A percentile compares a stretch with the other conserved stretches of the same genome.
Evolutionary conservation across 2,797 vertebrate species (phyloP).

Genomic region (Vespertilio murinus): DNA sequence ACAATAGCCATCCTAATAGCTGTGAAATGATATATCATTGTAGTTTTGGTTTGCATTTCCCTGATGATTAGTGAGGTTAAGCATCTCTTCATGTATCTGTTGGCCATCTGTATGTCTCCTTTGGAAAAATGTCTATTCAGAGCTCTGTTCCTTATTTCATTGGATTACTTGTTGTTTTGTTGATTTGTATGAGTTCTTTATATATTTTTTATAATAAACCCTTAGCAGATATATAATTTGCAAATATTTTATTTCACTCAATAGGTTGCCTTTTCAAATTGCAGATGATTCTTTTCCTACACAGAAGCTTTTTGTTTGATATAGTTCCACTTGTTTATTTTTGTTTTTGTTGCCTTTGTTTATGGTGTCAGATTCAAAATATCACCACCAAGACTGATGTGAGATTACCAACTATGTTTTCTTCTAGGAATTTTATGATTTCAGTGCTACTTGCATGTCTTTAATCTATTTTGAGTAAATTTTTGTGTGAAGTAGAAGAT

Average conservation of each 20-base stretch:
- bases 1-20: neutral
- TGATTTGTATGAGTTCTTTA: neutral
- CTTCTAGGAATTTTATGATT: neutral
- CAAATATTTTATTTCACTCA: neutral
- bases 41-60: neutral
- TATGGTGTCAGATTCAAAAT: neutral
- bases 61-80: neutral
- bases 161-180: neutral
- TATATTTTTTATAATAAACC: neutral
- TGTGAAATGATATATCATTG: neutral
- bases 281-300: neutral
- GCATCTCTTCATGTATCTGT: neutral
- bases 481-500: neutral
- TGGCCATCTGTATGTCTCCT: neutral
- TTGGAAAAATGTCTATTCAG: neutral
- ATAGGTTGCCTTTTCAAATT: neutral
- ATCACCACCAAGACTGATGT: neutral
- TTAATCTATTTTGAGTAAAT: neutral
- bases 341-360: neutral
- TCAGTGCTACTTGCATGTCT: neutral
- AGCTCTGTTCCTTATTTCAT: neutral
- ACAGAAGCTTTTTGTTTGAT: neutral
- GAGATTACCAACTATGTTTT: neutral
- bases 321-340: neutral
- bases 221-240: neutral